phyloP scores from a whole-genome alignment of 2,797 vertebrate species.

The Oreochromis grahami region DNA sequence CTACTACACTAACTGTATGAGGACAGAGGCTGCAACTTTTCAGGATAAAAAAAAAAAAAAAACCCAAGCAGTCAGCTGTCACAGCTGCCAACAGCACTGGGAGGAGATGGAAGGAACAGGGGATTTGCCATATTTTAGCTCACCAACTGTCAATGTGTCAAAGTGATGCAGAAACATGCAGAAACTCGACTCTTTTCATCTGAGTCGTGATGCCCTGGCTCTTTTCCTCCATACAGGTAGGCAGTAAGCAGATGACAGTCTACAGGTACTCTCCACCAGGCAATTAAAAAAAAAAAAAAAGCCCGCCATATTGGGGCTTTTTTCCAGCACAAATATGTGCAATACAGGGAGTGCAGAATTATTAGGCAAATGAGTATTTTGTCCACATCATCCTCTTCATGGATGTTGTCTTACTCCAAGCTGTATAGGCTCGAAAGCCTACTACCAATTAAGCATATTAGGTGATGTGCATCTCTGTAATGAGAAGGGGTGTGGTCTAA shows the following conservation, averaged over 20 bases:
- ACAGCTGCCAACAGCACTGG: slow-evolving; percentile 16
- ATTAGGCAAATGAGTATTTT: no score
- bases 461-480: no score
- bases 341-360: no score
- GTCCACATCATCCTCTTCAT: no score
- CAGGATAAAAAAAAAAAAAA: neutral
- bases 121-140: slow-evolving; percentile 32
- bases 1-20: neutral
- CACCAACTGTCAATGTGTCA: slow-evolving; percentile 44
- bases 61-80: slow-evolving; percentile 6
- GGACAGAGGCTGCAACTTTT: slow-evolving; percentile 1
- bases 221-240: neutral
- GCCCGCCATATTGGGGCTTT: neutral
- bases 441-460: no score
- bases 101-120: slow-evolving; percentile 3
- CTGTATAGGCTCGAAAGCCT: no score
- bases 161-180: slow-evolving; percentile 10
- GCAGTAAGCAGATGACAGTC: neutral
- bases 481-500: no score
- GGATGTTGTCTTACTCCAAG: no score
- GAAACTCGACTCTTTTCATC: slow-evolving; percentile 14
- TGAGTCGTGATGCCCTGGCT: neutral
- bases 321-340: slow-evolving; percentile 1
- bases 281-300: neutral
- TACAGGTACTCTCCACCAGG: neutral